Evolutionary conservation across 2,113 vertebrate species (phyloP).

Genomic region (Gymnocephalus cernua): DNA sequence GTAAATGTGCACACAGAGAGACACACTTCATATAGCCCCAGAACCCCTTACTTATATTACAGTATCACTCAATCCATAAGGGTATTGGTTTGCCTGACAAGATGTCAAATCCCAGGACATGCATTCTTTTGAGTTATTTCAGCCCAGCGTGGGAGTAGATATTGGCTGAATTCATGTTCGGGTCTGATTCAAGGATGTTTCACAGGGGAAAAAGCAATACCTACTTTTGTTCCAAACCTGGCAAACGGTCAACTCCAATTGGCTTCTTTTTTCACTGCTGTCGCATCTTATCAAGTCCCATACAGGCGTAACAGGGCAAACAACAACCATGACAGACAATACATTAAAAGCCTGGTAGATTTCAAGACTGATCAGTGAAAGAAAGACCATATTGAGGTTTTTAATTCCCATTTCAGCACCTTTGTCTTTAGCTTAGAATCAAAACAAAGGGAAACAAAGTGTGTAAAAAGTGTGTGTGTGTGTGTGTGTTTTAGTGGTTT

Average conservation of each 20-base stretch:
- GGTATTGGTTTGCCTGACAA: slow-evolving; percentile 28
- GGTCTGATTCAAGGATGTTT: slow-evolving; percentile 19
- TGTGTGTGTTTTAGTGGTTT: slow-evolving; percentile 21
- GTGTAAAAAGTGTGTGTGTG: not conserved
- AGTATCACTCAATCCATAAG: slow-evolving; percentile 29
- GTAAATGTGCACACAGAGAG: not conserved
- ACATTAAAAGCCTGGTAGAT: not conserved
- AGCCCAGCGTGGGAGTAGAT: slow-evolving; percentile 5
- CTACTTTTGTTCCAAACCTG: slow-evolving; percentile 21
- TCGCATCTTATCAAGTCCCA: slow-evolving; percentile 34
- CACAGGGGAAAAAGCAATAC: slow-evolving; percentile 18
- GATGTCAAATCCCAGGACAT: slow-evolving; percentile 21
- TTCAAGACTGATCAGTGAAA: slow-evolving; percentile 17
- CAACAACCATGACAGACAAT: not conserved
- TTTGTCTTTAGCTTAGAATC: slow-evolving; percentile 22
- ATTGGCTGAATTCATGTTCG: slow-evolving; percentile 23
- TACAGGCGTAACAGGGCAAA: not conserved
- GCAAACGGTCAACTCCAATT: slow-evolving; percentile 2
- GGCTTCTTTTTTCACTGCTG: slow-evolving; percentile 9
- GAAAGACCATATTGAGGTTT: slow-evolving; percentile 7
- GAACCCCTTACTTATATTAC: not conserved
- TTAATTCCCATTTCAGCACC: slow-evolving; percentile 5
- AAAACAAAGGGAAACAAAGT: slow-evolving; percentile 41
- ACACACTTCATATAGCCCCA: not conserved
- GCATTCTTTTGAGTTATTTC: slow-evolving; percentile 7